phyloP scores from a whole-genome alignment of 1,140 invertebrate genomes.

The Laodelphax striatellus region DNA sequence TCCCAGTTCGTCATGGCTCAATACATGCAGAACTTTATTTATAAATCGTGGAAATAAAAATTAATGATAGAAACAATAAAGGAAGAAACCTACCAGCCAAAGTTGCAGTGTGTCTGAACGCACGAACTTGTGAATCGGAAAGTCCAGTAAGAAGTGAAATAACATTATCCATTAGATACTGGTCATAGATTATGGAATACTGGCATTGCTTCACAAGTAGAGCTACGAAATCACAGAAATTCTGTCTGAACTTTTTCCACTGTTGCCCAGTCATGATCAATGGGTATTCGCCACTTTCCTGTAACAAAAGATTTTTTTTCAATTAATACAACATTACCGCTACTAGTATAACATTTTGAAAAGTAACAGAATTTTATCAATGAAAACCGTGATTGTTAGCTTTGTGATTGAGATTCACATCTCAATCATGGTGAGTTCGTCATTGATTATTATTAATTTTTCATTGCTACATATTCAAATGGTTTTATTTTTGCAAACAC shows the following conservation, averaged over 20 bases:
- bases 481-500: too few species aligned
- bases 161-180: constrained; percentile 98
- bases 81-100: constrained; percentile 53
- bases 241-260: constrained; percentile 94
- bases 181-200: constrained; percentile 98
- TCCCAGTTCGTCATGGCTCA: too few species aligned
- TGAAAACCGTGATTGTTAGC: too few species aligned
- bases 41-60: too few species aligned
- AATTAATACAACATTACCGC: too few species aligned
- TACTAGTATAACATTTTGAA: too few species aligned
- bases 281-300: constrained; percentile 98
- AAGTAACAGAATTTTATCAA: too few species aligned
- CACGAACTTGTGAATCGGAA: constrained; percentile 96
- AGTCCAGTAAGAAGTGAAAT: constrained; percentile 94
- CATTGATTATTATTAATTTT: too few species aligned
- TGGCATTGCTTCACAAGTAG: constrained; percentile 94
- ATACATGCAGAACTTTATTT: too few species aligned
- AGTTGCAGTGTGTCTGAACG: constrained; percentile 98
- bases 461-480: too few species aligned
- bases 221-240: constrained; percentile 97
- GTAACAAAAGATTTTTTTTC: constrained; percentile 21
- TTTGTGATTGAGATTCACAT: too few species aligned
- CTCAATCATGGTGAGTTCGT: too few species aligned
- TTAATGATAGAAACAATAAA: not conserved
- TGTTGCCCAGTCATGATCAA: constrained; percentile 92